phyloP scores from a whole-genome alignment of 2,888 invertebrate genomes.

The Cephus spinipes region DNA sequence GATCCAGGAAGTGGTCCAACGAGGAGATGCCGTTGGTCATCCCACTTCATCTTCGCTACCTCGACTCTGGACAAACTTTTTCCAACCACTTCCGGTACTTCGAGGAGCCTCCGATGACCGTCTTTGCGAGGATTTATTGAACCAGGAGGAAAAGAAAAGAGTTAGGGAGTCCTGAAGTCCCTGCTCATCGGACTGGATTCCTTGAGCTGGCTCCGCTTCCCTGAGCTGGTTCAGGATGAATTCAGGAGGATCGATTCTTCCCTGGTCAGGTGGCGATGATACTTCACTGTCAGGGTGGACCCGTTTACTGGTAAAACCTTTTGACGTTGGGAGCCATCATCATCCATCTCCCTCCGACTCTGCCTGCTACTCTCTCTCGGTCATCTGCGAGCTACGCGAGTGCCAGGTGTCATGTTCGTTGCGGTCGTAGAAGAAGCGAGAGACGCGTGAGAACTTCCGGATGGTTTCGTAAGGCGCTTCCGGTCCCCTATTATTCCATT shows the following conservation, averaged over 20 bases:
- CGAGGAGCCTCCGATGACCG: background rate
- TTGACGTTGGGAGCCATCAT: background rate
- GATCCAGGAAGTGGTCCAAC: background rate
- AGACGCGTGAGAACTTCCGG: slow-evolving; percentile 67
- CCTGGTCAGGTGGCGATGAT: background rate
- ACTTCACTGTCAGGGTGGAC: background rate
- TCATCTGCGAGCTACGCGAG: slow-evolving; percentile 46
- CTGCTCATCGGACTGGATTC: background rate
- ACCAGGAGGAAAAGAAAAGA: background rate
- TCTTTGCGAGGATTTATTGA: background rate
- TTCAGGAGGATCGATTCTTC: background rate
- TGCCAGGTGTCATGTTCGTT: slow-evolving; percentile 66
- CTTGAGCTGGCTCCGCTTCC: background rate
- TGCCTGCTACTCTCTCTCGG: slow-evolving; percentile 23
- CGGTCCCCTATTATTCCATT: slow-evolving; percentile 64
- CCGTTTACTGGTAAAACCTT: background rate
- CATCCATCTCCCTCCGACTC: background rate
- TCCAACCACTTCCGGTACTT: background rate
- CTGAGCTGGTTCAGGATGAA: background rate
- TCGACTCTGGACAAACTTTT: background rate
- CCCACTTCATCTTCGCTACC: background rate
- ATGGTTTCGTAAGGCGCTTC: slow-evolving; percentile 61
- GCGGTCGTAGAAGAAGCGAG: slow-evolving; percentile 64
- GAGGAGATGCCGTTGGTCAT: background rate
- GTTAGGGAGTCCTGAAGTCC: background rate